Evolutionary conservation across 2,113 vertebrate genomes (phyloP).

Genomic region (Polypterus bichir): DNA sequence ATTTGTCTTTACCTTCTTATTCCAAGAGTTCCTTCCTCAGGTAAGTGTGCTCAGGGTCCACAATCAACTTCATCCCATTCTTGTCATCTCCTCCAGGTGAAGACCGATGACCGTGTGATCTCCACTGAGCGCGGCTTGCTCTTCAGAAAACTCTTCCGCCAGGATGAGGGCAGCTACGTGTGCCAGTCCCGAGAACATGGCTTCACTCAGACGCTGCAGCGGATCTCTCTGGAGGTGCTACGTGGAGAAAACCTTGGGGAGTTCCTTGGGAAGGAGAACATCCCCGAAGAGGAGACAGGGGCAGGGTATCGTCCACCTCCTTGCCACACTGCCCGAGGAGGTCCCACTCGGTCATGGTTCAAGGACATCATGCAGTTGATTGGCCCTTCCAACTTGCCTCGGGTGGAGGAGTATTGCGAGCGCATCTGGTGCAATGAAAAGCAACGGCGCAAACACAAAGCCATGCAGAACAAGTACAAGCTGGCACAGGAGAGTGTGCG

Average conservation of each 20-base stretch:
- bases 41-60: too few species aligned
- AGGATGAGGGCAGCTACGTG: slow-evolving; percentile 62
- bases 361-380: slow-evolving; percentile 85
- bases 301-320: slow-evolving; percentile 10
- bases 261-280: slow-evolving; percentile 36
- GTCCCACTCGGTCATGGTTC: slow-evolving; percentile 60
- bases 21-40: too few species aligned
- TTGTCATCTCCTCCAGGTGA: slow-evolving; percentile 49
- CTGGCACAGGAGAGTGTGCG: slow-evolving; percentile 60
- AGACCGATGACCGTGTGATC: slow-evolving; percentile 72
- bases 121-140: slow-evolving; percentile 69
- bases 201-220: slow-evolving; percentile 68
- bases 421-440: slow-evolving; percentile 73
- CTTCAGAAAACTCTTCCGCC: slow-evolving; percentile 64
- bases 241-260: slow-evolving; percentile 53
- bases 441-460: slow-evolving; percentile 55
- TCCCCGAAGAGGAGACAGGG: slow-evolving; percentile 26
- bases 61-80: too few species aligned
- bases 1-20: too few species aligned
- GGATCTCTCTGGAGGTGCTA: slow-evolving; percentile 62
- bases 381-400: slow-evolving; percentile 59
- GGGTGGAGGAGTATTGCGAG: slow-evolving; percentile 78
- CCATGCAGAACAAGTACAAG: slow-evolving; percentile 61
- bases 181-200: slow-evolving; percentile 73
- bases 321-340: slow-evolving; percentile 16